Evolutionary conservation across 23 tunicate species (phyloP), one percentile per base, ranked within the genome.

Genomic region (Styela clava): DNA sequence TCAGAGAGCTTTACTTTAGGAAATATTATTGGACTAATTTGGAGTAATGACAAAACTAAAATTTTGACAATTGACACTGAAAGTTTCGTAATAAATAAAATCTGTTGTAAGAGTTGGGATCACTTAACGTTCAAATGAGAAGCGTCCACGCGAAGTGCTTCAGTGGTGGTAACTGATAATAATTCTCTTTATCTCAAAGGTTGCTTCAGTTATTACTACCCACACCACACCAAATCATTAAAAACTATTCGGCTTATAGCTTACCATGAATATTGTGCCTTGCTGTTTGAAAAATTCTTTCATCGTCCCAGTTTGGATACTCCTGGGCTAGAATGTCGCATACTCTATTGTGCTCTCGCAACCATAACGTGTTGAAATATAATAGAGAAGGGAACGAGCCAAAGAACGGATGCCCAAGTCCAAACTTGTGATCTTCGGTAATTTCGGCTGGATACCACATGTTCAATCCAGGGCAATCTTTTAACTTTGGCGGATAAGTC

Each of bases 301-400:
- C 89, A 33, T 85, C 89, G 37, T 85, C 89, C 89, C 89, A 85
- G 62, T 44, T 26, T 69, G 89, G 84, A 79, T 85, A 68, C 31
- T 65, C 34, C 61, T 85, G 37, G 3, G 72, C 83, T 20, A 85
- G 20, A 18, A 79, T 69, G 31, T 85, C 89, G 2, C 83, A 79
- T 2, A 85, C 79, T 52, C 89, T 72, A 79, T 85, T 85, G 79
- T 85, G 89, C 69, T 85, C 89, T 32, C 89, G 68, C 24, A 85
- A 68, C 84, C 84, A 85, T 28, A 85, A 19, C 30, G 89, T 85
- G 28, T 32, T 25, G 30, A 52, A 85, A 32, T 80, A 30, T 30
- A 85, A 26, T 35, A 85, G 79, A 19, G 84, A 68, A 35, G 89
- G 89, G 25, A 79, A 35, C 78, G 79, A 22, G 18, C 51, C 32